These are phyloP conservation scores for Hystrix brachyura DNA, from an alignment of 2,113 vertebrate genomes.

Conservation along the genomic window DNA sequence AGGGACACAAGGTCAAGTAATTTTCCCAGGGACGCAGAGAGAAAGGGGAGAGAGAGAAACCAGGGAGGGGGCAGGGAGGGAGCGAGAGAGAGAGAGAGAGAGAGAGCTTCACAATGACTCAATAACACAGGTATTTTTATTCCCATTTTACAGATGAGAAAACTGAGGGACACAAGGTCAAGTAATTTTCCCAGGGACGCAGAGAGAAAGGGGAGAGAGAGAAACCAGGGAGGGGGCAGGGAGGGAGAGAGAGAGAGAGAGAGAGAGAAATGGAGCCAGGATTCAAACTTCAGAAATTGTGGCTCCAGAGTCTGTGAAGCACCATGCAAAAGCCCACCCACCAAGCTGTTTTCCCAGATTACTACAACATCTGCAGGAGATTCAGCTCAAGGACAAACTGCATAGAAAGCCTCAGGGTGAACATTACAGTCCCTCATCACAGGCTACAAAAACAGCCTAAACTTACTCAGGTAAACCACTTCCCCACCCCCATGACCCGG, in stretches of 20 bases:
- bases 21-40: neutral
- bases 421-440: neutral
- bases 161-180: too few relatives aligned
- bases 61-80: neutral
- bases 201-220: neutral
- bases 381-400: neutral
- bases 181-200: too few relatives aligned
- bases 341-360: neutral
- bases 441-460: neutral
- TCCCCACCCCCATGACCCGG: neutral
- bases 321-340: neutral
- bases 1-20: neutral
- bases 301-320: neutral
- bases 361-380: neutral
- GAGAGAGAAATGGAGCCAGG: neutral
- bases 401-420: neutral
- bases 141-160: too few relatives aligned
- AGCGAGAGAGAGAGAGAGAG: neutral
- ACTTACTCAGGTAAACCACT: neutral
- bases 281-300: neutral
- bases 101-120: too few relatives aligned
- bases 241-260: too few relatives aligned
- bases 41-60: neutral
- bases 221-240: accelerated
- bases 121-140: too few relatives aligned